phyloP scores from a whole-genome alignment of 2,113 vertebrate species.

The Prunella himalayana region DNA sequence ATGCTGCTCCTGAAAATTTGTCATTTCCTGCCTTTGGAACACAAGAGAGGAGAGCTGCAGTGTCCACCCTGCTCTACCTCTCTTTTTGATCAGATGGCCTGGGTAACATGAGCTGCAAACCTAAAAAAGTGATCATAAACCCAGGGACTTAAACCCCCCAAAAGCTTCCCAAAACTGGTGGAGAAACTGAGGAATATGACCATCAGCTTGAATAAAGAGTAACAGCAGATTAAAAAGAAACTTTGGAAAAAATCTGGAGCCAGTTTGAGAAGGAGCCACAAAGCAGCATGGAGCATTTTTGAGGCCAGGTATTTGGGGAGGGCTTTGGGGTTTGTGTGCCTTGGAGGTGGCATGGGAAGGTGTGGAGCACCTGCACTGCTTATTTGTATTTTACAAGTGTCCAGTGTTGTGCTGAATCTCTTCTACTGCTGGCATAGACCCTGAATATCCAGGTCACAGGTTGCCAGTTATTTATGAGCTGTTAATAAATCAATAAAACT shows the following conservation, averaged over 20 bases:
- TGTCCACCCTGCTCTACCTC: too few relatives aligned
- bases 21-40: neutral
- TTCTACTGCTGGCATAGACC: neutral
- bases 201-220: neutral
- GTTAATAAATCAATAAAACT: neutral
- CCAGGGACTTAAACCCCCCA: neutral
- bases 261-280: neutral
- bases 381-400: neutral
- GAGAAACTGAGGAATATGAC: neutral
- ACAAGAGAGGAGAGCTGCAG: neutral
- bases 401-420: neutral
- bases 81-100: neutral
- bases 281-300: fast-evolving
- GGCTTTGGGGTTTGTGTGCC: fast-evolving
- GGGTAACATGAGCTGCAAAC: neutral
- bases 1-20: neutral
- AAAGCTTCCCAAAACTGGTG: neutral
- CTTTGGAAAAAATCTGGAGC: neutral
- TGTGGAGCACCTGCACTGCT: neutral
- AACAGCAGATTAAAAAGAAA: neutral
- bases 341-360: neutral
- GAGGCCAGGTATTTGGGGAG: fast-evolving
- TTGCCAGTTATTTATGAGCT: neutral
- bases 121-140: neutral
- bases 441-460: neutral